Base-by-base conservation (phyloP, 2,888 invertebrate species). In the Erebia epiphron region DNA sequence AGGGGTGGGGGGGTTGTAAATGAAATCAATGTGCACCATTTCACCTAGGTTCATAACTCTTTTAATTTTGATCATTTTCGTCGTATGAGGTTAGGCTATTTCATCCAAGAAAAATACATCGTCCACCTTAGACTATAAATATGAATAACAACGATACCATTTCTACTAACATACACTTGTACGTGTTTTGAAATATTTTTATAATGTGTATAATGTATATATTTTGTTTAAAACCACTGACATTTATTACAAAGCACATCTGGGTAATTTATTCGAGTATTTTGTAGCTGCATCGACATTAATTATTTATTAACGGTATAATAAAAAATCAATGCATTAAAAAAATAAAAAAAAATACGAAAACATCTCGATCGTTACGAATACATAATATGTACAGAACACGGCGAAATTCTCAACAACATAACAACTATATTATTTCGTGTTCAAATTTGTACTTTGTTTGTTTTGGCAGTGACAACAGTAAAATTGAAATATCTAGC, bases 1-100 rank as follows among this genome's bases (percentile, higher is more conserved):
- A 75, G 18, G 67, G 69, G 63, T 61, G 58, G 43, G 67, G 79
- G 75, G 75, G 73, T 80, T 78, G 78, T 75, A 83, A 88, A 86
- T 82, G 87, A 90, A 90, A 89, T 86, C 84, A 86, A 84, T 83
- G 84, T 89, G 88, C 90, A 91, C 87, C 88, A 84, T 86, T 86
- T 86, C 83, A 88, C 81, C 86, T 85, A 85, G 85, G 85, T 80
- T 80, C 81, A 83, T 81, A 75, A 83, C 77, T 77, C 82, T 84
- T 78, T 79, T 78, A 79, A 78, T 80, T 77, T 78, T 72, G 79
- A 76, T 82, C 80, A 82, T 81, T 81, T 82, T 82, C 80, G 76
- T 86, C 79, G 83, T 62, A 81, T 80, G 81, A 78, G 83, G 78
- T 62, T 75, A 75, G 75, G 65, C 52, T 83, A 86, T 84, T 84